Evolutionary conservation across 2,797 vertebrate species (phyloP), one percentile per base, ranked within the genome.

Genomic region (Onychomys leucogaster): DNA sequence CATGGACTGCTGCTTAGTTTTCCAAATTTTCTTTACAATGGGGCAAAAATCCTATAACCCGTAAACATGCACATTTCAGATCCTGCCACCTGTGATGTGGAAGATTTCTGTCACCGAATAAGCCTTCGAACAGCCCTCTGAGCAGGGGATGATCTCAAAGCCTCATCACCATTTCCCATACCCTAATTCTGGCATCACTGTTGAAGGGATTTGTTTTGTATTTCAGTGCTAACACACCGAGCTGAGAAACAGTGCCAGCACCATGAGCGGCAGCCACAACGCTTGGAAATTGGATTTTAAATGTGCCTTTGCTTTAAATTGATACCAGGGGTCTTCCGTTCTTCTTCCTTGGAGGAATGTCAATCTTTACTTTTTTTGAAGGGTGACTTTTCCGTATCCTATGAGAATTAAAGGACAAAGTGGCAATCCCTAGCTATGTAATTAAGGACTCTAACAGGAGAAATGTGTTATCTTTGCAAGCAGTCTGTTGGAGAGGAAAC

Each of bases 231-330:
- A 85, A 92, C 93, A 97, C 95, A 83, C 63, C 69, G 52, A 97
- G 85, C 43, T 52, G 61, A 77, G 76, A 89, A 95, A 90, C 81
- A 71, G 94, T 75, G 89, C 91, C 96, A 97, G 83, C 71, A 80
- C 86, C 88, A 61, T 81, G 65, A 67, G 90, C 83, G 82, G 80
- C 76, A 97, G 67, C 6, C 4, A 19, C 78, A 93, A 78, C 94
- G 95, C 59, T 94, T 95, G 63, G 76, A 98, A 98, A 96, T 90
- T 95, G 95, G 87, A 95, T 96, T 97, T 98, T 95, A 97, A 97
- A 92, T 27, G 83, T 4, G 57, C 55, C 87, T 95, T 63, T 29
- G 41, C 89, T 97, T 94, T 96, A 96, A 98, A 97, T 84, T 85
- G 83, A 89, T 93, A 77, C 83, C 95, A n/a, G 94, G 94, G 69